A percentile compares a stretch with the other conserved stretches of the same genome.
Evolutionary conservation across 2,888 invertebrate species (phyloP).

Genomic region (Hypomecis punctinalis): DNA sequence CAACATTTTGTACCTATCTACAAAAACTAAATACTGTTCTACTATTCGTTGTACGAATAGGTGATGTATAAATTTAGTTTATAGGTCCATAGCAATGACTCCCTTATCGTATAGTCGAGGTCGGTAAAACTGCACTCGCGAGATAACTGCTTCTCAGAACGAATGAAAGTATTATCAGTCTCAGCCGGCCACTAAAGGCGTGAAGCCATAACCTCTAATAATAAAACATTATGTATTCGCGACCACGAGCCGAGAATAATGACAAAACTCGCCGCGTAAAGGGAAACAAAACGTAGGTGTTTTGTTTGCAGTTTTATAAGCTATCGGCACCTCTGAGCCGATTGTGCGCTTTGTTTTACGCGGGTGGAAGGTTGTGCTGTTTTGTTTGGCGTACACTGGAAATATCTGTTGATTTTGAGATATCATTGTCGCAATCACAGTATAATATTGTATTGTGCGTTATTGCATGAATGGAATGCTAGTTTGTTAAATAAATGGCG

Average conservation of each 20-base stretch:
- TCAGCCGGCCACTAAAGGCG: constrained; percentile 71
- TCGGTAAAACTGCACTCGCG: constrained; percentile 41
- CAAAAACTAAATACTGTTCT: too few species aligned
- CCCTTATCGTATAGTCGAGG: constrained; percentile 35
- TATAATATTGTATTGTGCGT: background rate
- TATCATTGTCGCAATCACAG: constrained; percentile 6
- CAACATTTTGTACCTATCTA: too few species aligned
- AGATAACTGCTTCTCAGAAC: constrained; percentile 80
- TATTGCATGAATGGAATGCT: background rate
- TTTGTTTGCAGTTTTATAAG: constrained; percentile 71
- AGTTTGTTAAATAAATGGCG: too few species aligned
- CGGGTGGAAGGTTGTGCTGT: constrained; percentile 41
- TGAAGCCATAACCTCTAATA: constrained; percentile 70
- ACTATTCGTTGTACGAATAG: too few species aligned
- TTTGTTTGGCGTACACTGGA: constrained; percentile 29
- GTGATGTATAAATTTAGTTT: too few species aligned
- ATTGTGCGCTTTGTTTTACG: constrained; percentile 60
- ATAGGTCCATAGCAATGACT: background rate
- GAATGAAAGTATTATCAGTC: constrained; percentile 80
- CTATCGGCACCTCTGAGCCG: constrained; percentile 70
- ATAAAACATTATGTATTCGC: constrained; percentile 84
- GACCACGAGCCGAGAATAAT: constrained; percentile 80
- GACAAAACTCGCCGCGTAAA: constrained; percentile 73
- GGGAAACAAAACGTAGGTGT: constrained; percentile 73
- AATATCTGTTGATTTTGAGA: constrained; percentile 26